These are phyloP conservation scores for Gymnothorax reevesii DNA, from an alignment of 2,797 vertebrate genomes.

Conservation along the genomic window DNA sequence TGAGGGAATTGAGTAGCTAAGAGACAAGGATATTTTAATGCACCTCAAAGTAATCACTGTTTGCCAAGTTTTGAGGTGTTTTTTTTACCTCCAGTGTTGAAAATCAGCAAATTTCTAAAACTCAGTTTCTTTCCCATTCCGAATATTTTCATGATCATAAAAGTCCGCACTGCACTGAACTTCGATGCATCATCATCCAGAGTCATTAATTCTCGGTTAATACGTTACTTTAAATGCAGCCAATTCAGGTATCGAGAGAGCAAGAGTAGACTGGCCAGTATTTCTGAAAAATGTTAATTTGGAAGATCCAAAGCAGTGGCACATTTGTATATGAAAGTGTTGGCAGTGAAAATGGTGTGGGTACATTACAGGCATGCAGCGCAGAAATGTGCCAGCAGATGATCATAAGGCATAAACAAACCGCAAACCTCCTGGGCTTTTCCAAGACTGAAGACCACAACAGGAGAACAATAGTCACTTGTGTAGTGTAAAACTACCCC, in stretches of 20 bases:
- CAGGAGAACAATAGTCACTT: background rate
- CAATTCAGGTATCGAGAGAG: background rate
- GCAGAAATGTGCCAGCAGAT: background rate
- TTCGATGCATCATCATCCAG: background rate
- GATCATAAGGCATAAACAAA: background rate
- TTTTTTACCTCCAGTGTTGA: background rate
- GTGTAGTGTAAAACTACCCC: background rate
- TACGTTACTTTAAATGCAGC: background rate
- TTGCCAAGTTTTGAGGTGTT: background rate
- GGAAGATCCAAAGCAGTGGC: background rate
- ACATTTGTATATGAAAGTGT: background rate
- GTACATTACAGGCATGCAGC: background rate
- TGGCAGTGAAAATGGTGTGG: background rate
- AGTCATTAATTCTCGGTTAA: background rate
- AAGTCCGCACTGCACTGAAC: background rate
- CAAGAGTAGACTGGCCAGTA: background rate
- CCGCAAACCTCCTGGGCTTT: conserved; percentile 2
- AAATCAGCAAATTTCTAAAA: background rate
- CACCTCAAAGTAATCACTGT: background rate
- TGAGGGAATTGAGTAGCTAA: background rate
- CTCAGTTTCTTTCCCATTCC: background rate
- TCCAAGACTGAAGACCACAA: conserved; percentile 15
- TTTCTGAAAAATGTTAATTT: background rate
- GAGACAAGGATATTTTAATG: background rate
- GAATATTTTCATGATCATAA: background rate